Base-by-base conservation (phyloP, 2,113 vertebrate genomes). In the Polyodon spathula region DNA sequence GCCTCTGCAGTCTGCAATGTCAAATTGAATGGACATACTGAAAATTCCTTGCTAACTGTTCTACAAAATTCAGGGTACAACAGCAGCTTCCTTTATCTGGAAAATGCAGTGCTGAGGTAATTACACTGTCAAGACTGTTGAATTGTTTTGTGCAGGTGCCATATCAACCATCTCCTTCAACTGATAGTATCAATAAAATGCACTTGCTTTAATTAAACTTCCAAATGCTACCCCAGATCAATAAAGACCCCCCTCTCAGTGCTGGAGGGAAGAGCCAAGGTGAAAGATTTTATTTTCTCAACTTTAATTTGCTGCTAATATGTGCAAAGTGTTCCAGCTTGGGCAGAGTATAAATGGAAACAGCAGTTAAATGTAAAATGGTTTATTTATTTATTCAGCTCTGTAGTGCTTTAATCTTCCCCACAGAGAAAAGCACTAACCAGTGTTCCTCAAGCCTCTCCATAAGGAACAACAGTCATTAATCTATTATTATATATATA, bases 191-290 rank as follows among this genome's bases (percentile, higher is more conserved):
- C 76, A 79, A 69, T 81, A 78, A 81, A 76, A 73, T 58, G 67
- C 66, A 73, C 60, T 71, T 62, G 54, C 66, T 84, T 74, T 83
- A 85, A 86, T 81, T 84, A 80, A 84, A 85, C 10, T 46, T 63
- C 67, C 65, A 80, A 73, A 82, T 69, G 57, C 57, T 63, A 53
- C 43, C 56, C 42, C 11, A 41, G 39, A 70, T 77, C 58, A 14
- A 73, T 74, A 63, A 61, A 41, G 65, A n/a, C 54, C 56, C 57
- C 58, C 2, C 48, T 46, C 58, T 15, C 59, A 50, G 63, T 10
- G 48, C 67, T 62, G 54, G 60, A 52, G 52, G 46, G 52, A 54
- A 57, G n/a, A 63, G 51, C 68, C 60, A 61, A 66, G 64, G 44
- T 50, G 53, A 63, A 63, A 6, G 11, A 6, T 5, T 14, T 12